A percentile compares a stretch with the other conserved stretches of the same genome.
phyloP scores from a whole-genome alignment of 2,113 vertebrate genomes.

The Corvus cornix region DNA sequence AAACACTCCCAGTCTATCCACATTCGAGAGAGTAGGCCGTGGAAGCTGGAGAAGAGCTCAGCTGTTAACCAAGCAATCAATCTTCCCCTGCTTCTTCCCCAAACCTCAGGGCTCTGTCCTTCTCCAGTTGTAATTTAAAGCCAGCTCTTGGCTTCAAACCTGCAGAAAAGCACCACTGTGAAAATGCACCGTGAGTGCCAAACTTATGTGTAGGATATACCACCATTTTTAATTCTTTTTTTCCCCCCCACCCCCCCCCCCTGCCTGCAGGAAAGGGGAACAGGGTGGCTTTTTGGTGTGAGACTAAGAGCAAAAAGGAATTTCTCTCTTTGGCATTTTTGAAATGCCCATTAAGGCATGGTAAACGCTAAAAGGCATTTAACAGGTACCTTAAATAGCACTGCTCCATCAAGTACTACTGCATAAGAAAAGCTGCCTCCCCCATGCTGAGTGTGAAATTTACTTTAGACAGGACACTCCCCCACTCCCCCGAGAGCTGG shows the following conservation, averaged over 20 bases:
- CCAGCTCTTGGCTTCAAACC: background rate
- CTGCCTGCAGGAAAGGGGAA: background rate
- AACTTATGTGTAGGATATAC: background rate
- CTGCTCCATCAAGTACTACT: background rate
- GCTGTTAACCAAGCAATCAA: background rate
- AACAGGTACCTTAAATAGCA: background rate
- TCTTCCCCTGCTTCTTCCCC: background rate
- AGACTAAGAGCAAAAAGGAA: background rate
- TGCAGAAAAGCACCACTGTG: background rate
- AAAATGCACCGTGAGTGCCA: background rate
- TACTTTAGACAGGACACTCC: background rate
- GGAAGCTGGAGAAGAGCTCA: background rate
- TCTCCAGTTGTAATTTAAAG: background rate
- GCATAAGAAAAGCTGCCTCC: background rate
- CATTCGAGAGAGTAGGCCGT: background rate
- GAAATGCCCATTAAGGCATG: background rate
- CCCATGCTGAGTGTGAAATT: background rate
- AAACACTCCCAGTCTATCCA: background rate
- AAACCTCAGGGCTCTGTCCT: constrained; percentile 1
- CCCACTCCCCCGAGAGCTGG: background rate
- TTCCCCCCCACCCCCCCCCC: no score
- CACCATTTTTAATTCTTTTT: background rate
- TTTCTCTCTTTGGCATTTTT: background rate
- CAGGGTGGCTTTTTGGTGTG: no score
- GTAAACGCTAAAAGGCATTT: background rate